Evolutionary conservation across 1,140 invertebrate genomes (phyloP), one percentile per base, ranked within the genome.

Genomic region (Drosophila nebulosa): DNA sequence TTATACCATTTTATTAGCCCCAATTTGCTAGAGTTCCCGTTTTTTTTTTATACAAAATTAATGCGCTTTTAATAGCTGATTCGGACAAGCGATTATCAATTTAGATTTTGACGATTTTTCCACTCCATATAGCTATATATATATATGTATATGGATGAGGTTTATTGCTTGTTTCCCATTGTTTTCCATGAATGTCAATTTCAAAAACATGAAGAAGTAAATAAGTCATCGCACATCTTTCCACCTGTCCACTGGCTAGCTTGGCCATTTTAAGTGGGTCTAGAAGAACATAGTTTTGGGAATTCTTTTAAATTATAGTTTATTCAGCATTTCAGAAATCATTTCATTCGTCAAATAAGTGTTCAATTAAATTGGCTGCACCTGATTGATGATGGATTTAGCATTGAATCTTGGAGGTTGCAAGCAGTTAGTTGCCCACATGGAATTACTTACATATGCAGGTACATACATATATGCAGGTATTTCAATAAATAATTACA

Each of bases 401-500:
- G 39, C 39, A 42, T 42, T 42, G 39, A 42, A 16, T 42, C 12
- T n/a, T 42, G 14, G 6, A 42, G 39, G 14, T 42, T 46, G 39
- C 4, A 46, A 21, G 1, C 7, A 7, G 6, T 10, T 42, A 18
- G 2, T n/a, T n/a, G n/a, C n/a, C n/a, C n/a, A n/a, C n/a, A n/a
- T n/a, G n/a, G n/a, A n/a, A n/a, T n/a, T n/a, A n/a, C n/a, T n/a
- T n/a, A n/a, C n/a, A n/a, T n/a, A n/a, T n/a, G n/a, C n/a, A n/a
- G n/a, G n/a, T n/a, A n/a, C n/a, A n/a, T n/a, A n/a, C n/a, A n/a
- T 42, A 42, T 42, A 24, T 27, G 30, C 18, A 22, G 7, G 59
- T 69, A 73, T 73, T 65, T 32, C 10, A 73, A 74, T 74, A 74
- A 74, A 61, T 74, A 74, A 74, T 74, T 74, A 71, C 63, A 74